phyloP scores from a whole-genome alignment of 1,140 invertebrate genomes.

The Drosophila sp. region DNA sequence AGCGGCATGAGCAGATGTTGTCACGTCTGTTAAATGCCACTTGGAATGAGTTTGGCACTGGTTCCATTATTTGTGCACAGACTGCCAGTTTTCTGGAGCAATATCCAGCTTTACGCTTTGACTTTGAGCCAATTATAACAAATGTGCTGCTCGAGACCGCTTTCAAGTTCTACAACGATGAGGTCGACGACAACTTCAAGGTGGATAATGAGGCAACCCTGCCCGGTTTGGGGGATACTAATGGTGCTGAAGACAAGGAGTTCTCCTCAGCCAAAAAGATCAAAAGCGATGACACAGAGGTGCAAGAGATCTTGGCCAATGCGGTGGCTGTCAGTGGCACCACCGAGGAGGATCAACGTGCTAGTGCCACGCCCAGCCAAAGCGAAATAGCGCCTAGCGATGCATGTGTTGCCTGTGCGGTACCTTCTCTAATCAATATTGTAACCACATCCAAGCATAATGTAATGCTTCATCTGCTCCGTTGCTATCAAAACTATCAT shows the following conservation, averaged over 20 bases:
- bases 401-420: constrained; percentile 30
- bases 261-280: constrained; percentile 82
- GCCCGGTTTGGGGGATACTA: background rate
- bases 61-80: constrained; percentile 87
- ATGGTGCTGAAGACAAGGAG: constrained; percentile 56
- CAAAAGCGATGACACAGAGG: constrained; percentile 80
- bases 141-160: constrained; percentile 88
- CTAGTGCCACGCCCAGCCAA: constrained; percentile 33
- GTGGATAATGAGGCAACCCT: constrained; percentile 9
- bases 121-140: constrained; percentile 85
- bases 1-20: constrained; percentile 86
- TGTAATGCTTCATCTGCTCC: constrained; percentile 65
- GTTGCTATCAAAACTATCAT: constrained; percentile 80
- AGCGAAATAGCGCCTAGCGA: constrained; percentile 36
- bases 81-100: constrained; percentile 85
- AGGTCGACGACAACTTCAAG: constrained; percentile 54
- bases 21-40: constrained; percentile 87
- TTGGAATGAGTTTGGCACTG: constrained; percentile 86
- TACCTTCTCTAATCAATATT: constrained; percentile 55
- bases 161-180: constrained; percentile 85
- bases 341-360: constrained; percentile 39
- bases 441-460: constrained; percentile 70
- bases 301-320: constrained; percentile 78
- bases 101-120: constrained; percentile 65
- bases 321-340: constrained; percentile 39